phyloP scores from a whole-genome alignment of 2,113 vertebrate species.

The Dicerorhinus sumatrensis region DNA sequence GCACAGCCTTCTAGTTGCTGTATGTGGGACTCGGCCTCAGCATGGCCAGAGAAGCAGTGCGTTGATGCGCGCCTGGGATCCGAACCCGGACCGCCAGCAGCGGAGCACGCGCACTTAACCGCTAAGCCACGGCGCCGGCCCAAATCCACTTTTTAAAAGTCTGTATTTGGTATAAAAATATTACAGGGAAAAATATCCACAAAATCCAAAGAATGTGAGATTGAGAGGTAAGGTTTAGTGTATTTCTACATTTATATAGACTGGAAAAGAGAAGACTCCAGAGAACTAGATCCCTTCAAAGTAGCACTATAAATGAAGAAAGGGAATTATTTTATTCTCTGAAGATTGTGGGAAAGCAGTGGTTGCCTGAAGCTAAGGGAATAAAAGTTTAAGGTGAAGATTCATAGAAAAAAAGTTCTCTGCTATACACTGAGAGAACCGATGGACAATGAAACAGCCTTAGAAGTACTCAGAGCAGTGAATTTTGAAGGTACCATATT shows the following conservation, averaged over 20 bases:
- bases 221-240: background rate
- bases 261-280: background rate
- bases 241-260: background rate
- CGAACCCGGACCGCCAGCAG: too few relatives aligned
- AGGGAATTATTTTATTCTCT: slow-evolving; percentile 34
- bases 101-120: too few relatives aligned
- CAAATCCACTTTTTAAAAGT: background rate
- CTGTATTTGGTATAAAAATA: background rate
- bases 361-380: slow-evolving; percentile 29
- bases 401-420: background rate
- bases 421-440: background rate
- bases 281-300: background rate
- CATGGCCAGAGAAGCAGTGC: too few relatives aligned
- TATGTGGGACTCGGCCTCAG: too few relatives aligned
- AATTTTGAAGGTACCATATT: background rate
- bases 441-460: background rate
- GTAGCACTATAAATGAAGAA: slow-evolving; percentile 23
- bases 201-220: slow-evolving; percentile 4
- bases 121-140: too few relatives aligned
- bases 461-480: background rate
- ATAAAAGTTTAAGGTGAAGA: background rate
- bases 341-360: background rate
- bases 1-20: too few relatives aligned
- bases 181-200: background rate
- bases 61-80: too few relatives aligned